These are phyloP conservation scores for Taeniopygia guttata DNA, from an alignment of 2,797 vertebrate genomes.

Conservation along the genomic window DNA sequence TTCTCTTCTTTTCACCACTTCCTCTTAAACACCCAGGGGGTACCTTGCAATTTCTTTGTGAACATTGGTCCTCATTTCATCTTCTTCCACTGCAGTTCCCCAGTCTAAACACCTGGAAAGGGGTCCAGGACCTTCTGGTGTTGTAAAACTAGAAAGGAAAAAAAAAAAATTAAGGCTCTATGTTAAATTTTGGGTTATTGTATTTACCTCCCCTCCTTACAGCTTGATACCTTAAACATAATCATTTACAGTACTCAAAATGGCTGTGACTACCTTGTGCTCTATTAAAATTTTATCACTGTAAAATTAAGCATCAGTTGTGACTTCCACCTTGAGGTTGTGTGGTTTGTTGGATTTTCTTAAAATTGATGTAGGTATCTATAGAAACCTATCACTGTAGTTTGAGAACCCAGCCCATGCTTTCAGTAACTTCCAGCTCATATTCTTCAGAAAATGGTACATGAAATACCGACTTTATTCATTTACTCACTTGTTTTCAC, in stretches of 20 bases:
- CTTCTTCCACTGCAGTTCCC: slow-evolving; percentile 84
- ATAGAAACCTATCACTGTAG: neutral
- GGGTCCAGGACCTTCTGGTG: slow-evolving; percentile 82
- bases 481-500: neutral
- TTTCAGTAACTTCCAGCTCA: neutral
- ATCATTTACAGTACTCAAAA: neutral
- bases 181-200: neutral
- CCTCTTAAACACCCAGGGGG: neutral
- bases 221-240: neutral
- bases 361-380: neutral
- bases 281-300: neutral
- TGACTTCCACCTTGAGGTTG: neutral
- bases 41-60: slow-evolving; percentile 84
- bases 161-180: neutral
- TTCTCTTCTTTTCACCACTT: neutral
- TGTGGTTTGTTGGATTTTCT: neutral
- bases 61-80: slow-evolving; percentile 81
- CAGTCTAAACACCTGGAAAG: slow-evolving; percentile 79
- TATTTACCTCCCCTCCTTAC: neutral
- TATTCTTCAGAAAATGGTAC: neutral
- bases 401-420: neutral
- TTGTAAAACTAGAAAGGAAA: slow-evolving; percentile 80
- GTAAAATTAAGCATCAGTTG: neutral
- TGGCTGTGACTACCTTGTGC: neutral
- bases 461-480: neutral